Evolutionary conservation across 2,113 vertebrate species (phyloP).

Genomic region (Ameiurus melas): DNA sequence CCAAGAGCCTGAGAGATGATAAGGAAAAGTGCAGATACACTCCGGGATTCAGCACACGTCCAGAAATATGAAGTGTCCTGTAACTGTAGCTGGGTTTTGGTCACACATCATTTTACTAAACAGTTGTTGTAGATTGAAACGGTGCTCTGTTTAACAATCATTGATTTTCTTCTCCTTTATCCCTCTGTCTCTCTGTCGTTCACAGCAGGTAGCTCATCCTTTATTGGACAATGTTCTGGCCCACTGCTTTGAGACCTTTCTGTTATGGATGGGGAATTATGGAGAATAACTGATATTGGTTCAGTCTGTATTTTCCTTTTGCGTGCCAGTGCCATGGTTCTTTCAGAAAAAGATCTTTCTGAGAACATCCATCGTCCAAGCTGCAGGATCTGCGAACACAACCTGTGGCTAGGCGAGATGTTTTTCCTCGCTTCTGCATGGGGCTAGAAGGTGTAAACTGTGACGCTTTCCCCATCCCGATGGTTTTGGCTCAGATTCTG

Average conservation of each 20-base stretch:
- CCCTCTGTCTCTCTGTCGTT: constrained; percentile 31
- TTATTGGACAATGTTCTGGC: constrained; percentile 58
- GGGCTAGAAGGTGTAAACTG: background rate
- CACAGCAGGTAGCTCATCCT: constrained; percentile 30
- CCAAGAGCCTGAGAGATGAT: background rate
- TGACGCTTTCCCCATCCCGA: constrained; percentile 13
- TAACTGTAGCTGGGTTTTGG: background rate
- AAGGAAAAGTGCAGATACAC: background rate
- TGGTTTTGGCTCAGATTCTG: constrained; percentile 34
- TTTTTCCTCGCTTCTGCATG: background rate
- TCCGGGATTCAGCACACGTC: background rate
- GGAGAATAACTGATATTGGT: constrained; percentile 64
- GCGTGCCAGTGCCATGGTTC: constrained; percentile 70
- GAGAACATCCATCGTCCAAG: constrained; percentile 48
- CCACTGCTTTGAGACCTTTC: constrained; percentile 56
- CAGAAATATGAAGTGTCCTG: background rate
- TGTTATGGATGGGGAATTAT: constrained; percentile 62
- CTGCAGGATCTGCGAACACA: constrained; percentile 37
- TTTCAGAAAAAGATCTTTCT: constrained; percentile 66
- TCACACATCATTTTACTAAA: constrained; percentile 2
- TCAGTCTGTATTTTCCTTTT: constrained; percentile 61
- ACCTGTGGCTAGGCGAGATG: constrained; percentile 33
- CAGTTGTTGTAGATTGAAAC: background rate
- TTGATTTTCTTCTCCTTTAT: constrained; percentile 37
- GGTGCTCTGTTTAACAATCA: constrained; percentile 19